Evolutionary conservation across 2,797 vertebrate genomes (phyloP), one percentile per base, ranked within the genome.

Genomic region (Poecilia wingei): DNA sequence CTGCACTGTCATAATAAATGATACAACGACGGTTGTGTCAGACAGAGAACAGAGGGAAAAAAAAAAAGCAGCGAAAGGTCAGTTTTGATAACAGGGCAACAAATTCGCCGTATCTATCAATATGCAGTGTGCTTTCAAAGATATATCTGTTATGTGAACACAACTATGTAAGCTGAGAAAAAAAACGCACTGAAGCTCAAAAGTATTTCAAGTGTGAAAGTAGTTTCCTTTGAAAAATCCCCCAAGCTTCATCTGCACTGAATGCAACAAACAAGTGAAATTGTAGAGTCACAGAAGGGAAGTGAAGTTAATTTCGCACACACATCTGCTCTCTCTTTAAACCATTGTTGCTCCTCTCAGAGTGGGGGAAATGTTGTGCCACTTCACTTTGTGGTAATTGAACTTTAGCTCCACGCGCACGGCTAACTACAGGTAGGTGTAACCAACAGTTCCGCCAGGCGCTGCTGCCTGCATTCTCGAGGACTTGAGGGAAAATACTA

Each of bases 181-280:
- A 91, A 83, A 91, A 79, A 83, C 45, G 83, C 87, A 80, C 51
- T 84, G 79, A 84, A 80, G 90, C 90, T 86, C 85, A 83, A 92
- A 90, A 90, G 86, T 81, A 79, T 76, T 80, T 91, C 86, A 87
- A 84, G 82, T 90, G 88, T 90, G 88, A 92, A 89, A 86, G 88
- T 86, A 79, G 90, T 84, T 92, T 89, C 83, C 81, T 75, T 49
- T 83, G 75, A 89, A 90, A 91, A 92, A 81, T 79, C 89, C 91
- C 90, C 86, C 80, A 73, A 25, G 51, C 77, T 83, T 86, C 86
- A 85, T 53, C 39, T 73, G 80, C 77, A 82, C 78, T 77, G 81
- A 89, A 81, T 57, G 68, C 78, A 84, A 79, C 82, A 72, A 82
- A 83, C 77, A 79, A 86, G 76, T 79, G 59, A 86, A 84, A 84